Evolutionary conservation across 2,797 vertebrate genomes (phyloP), one percentile per base, ranked within the genome.

Genomic region (Tenualosa ilisha): DNA sequence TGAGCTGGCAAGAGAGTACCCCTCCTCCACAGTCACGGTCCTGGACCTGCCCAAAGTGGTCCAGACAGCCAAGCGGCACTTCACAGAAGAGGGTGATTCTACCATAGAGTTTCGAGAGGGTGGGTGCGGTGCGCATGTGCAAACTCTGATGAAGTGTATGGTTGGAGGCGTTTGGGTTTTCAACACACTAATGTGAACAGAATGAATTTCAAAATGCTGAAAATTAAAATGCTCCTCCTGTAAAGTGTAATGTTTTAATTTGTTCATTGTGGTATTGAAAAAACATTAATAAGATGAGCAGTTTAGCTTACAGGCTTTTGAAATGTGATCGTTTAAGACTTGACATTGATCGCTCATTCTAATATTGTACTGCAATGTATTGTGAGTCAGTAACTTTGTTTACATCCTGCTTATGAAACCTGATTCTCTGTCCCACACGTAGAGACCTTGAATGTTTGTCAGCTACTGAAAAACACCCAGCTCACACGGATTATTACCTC

Each of bases 1-100:
- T 1, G 92, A 95, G 90, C 68, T 96, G 81, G 86, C 85, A 4
- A 91, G 88, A 86, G 92, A 88, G 2, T 95, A 95, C 65, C 95
- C 95, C 3, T 91, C 93, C 8, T 94, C 94, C 40, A 88, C 88
- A 0, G 88, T 96, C 85, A 92, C 85, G 0, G 94, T 96, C 82
- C 92, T 96, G 1, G 95, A 96, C 89, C 86, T 96, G 37, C 95
- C 93, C 1, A 81, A 89, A 75, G 93, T 96, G 6, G 91, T 95
- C 0, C 90, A 94, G 6, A 87, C 54, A 0, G 93, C 93, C 68
- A 90, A 68, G 90, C 92, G 89, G 81, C 93, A 94, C 88, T 96
- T 94, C 85, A 31, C 24, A 17, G 93, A 90, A 20, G 93, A 90
- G 87, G 90, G 93, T 81, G 85, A 90, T 51, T 91, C 94, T 4